Conservation (phyloP, 2,888 invertebrate genomes). For the Oxyteleia sp. region DNA sequence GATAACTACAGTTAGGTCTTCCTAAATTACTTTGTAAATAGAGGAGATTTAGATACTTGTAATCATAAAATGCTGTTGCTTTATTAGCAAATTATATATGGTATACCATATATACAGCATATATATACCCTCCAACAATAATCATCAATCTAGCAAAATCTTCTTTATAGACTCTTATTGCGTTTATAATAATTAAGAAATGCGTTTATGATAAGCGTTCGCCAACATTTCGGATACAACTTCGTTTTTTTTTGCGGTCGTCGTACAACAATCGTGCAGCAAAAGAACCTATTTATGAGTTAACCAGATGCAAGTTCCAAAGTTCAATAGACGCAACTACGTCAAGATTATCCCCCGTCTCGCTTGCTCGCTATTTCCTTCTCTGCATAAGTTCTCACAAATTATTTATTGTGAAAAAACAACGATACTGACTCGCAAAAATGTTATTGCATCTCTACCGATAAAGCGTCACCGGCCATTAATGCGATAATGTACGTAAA, state of each 20-base stretch:
- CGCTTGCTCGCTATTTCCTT: not conserved
- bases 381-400: conserved; percentile 29
- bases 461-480: conserved; percentile 1
- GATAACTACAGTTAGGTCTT: too few species aligned
- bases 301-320: conserved; percentile 62
- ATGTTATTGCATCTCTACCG: conserved; percentile 21
- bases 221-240: not conserved
- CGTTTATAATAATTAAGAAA: conserved; percentile 1
- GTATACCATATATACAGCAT: too few species aligned
- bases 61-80: too few species aligned
- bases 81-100: too few species aligned
- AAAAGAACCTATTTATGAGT: conserved; percentile 51
- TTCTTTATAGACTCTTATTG: too few species aligned
- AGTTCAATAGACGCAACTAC: conserved; percentile 60
- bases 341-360: conserved; percentile 54
- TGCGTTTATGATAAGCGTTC: not conserved
- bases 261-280: conserved; percentile 13
- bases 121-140: too few species aligned
- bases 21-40: too few species aligned
- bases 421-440: conserved; percentile 30
- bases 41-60: too few species aligned
- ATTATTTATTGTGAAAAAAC: conserved; percentile 55
- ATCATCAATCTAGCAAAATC: too few species aligned
- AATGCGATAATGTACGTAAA: too few species aligned
- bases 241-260: not conserved